Evolutionary conservation across 2,113 vertebrate species (phyloP).

Genomic region (Daphoenositta chrysoptera): DNA sequence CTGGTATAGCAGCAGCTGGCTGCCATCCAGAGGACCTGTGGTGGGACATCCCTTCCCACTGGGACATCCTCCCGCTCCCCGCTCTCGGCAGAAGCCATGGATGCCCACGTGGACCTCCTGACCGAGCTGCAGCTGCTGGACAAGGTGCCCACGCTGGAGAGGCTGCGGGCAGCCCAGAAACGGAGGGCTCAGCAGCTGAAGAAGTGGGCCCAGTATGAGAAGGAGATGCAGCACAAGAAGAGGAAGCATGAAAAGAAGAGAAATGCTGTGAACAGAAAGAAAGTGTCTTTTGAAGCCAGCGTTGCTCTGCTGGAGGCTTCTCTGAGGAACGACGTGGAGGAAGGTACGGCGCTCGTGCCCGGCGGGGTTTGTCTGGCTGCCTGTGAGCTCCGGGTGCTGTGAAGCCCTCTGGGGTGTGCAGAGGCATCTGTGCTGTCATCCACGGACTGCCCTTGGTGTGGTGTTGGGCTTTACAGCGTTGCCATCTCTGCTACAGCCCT

Average conservation of each 20-base stretch:
- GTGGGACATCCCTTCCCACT: background rate
- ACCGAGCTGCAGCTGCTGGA: conserved; percentile 95
- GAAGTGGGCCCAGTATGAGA: conserved; percentile 93
- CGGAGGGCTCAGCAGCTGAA: conserved; percentile 94
- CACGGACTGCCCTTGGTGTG: background rate
- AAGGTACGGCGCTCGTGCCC: conserved; percentile 75
- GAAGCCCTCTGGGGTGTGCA: background rate
- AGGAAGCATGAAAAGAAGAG: conserved; percentile 88
- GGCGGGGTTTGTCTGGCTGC: background rate
- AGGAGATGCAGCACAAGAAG: conserved; percentile 93
- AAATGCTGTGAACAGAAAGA: conserved; percentile 70
- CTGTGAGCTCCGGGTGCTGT: background rate
- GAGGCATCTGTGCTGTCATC: background rate
- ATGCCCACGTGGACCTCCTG: conserved; percentile 92
- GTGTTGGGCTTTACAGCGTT: background rate
- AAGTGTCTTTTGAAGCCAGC: conserved; percentile 89
- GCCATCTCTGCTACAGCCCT: background rate
- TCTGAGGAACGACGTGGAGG: conserved; percentile 88
- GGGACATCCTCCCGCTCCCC: background rate
- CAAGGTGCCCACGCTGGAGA: conserved; percentile 92
- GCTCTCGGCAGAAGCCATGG: conserved; percentile 68
- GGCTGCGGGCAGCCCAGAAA: conserved; percentile 91
- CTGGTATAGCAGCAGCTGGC: conserved; percentile 48
- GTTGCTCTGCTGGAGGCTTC: conserved; percentile 93
- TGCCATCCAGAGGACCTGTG: background rate